A percentile compares a stretch with the other conserved stretches of the same genome.
These are phyloP conservation scores for Eulemur rufifrons DNA, from an alignment of 2,113 vertebrate species.

Conservation along the genomic window DNA sequence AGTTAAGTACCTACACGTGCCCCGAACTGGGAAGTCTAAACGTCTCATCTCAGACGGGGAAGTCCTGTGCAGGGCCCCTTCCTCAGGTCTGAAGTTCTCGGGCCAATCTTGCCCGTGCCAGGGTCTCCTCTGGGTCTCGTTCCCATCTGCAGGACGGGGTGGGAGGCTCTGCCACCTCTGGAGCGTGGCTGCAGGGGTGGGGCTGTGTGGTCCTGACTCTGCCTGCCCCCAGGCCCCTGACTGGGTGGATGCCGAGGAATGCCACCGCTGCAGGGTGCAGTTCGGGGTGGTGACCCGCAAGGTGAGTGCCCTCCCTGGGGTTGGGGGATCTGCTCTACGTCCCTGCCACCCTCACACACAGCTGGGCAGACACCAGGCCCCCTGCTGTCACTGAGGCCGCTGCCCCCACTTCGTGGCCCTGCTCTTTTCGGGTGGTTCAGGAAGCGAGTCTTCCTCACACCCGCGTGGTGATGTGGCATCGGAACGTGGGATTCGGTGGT, in stretches of 20 bases:
- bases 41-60: rapidly evolving
- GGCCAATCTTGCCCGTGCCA: not conserved
- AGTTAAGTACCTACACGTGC: not conserved
- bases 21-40: rapidly evolving
- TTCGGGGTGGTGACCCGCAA: conserved; percentile 98
- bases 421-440: not conserved
- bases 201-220: rapidly evolving
- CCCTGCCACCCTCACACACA: not conserved
- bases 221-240: conserved; percentile 91
- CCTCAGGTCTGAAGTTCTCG: rapidly evolving
- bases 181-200: rapidly evolving
- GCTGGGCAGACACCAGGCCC: not conserved
- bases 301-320: conserved; percentile 82
- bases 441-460: not conserved
- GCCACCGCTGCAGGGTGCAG: conserved; percentile 97
- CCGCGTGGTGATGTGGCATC: too few species aligned
- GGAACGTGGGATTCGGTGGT: not conserved
- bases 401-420: rapidly evolving
- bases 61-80: not conserved
- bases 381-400: rapidly evolving
- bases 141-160: not conserved
- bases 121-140: not conserved
- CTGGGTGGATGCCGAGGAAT: conserved; percentile 99
- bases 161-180: rapidly evolving
- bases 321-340: not conserved